These are phyloP conservation scores for Epizoanthus fatuus DNA, from an alignment of 92 coral and sea anemone genomes.

Conservation along the genomic window DNA sequence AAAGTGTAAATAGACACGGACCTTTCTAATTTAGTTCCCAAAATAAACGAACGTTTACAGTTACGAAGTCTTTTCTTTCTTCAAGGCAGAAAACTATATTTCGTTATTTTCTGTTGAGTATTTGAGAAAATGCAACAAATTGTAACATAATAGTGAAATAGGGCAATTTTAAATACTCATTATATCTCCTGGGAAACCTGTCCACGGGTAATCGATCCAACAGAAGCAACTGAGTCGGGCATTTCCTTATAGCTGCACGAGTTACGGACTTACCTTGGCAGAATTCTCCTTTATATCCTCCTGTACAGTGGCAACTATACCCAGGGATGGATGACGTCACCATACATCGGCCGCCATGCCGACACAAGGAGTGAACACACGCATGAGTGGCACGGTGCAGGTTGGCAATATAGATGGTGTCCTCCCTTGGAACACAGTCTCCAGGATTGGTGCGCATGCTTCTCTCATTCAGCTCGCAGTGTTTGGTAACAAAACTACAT, in stretches of 20 bases:
- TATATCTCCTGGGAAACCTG: too few species aligned
- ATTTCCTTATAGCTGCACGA: not conserved
- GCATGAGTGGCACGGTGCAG: constrained; percentile 14
- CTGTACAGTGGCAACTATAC: constrained; percentile 12
- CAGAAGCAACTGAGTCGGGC: too few species aligned
- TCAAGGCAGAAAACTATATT: too few species aligned
- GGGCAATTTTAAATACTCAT: too few species aligned
- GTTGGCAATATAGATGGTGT: constrained; percentile 23
- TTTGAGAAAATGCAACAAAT: too few species aligned
- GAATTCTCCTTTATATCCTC: constrained; percentile 21
- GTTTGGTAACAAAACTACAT: not conserved
- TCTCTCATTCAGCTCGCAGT: constrained; percentile 36
- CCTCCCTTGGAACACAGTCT: constrained; percentile 13
- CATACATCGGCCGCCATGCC: constrained; percentile 19
- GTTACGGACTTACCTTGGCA: constrained; percentile 25
- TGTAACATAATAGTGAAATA: too few species aligned
- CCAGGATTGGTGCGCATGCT: constrained; percentile 8
- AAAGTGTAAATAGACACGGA: too few species aligned
- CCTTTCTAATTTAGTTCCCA: too few species aligned
- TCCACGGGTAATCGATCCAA: too few species aligned
- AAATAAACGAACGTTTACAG: too few species aligned
- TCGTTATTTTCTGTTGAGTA: too few species aligned
- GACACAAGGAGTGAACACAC: constrained; percentile 31
- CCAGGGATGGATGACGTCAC: not conserved
- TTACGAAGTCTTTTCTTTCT: too few species aligned